Evolutionary conservation across 1,140 invertebrate species (phyloP).

Genomic region (Oreohelix idahoensis): DNA sequence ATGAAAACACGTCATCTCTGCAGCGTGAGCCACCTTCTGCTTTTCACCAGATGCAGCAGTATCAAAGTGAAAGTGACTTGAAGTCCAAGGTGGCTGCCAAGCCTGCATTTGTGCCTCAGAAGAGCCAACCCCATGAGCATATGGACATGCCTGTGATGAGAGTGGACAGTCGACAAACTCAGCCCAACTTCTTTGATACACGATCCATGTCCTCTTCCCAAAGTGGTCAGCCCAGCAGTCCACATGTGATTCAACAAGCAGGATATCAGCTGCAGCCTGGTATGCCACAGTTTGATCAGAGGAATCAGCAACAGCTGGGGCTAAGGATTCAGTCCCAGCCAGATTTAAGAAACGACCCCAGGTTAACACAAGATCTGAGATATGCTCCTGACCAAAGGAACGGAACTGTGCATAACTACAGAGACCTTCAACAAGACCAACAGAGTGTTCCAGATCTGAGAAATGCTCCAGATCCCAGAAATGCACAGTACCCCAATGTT

Average conservation of each 20-base stretch:
- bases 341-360: slow-evolving; percentile 15
- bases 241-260: background rate
- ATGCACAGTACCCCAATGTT: slow-evolving; percentile 20
- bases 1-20: slow-evolving; percentile 64
- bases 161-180: slow-evolving; percentile 61
- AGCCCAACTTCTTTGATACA: slow-evolving; percentile 59
- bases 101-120: slow-evolving; percentile 61
- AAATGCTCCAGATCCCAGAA: slow-evolving; percentile 19
- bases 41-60: slow-evolving; percentile 60
- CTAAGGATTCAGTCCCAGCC: background rate
- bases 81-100: slow-evolving; percentile 55
- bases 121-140: slow-evolving; percentile 47
- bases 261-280: slow-evolving; percentile 18
- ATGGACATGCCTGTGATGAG: slow-evolving; percentile 58
- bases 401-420: slow-evolving; percentile 10
- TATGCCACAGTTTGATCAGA: background rate
- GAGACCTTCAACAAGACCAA: slow-evolving; percentile 10
- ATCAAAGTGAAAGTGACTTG: slow-evolving; percentile 43
- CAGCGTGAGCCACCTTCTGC: slow-evolving; percentile 56
- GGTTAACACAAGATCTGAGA: background rate
- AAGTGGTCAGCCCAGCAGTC: slow-evolving; percentile 11
- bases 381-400: slow-evolving; percentile 5
- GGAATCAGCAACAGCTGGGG: background rate
- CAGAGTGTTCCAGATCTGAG: slow-evolving; percentile 13
- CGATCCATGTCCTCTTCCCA: slow-evolving; percentile 23